Conservation (phyloP, 2,113 vertebrate genomes). For the Xenopus laevis region DNA sequence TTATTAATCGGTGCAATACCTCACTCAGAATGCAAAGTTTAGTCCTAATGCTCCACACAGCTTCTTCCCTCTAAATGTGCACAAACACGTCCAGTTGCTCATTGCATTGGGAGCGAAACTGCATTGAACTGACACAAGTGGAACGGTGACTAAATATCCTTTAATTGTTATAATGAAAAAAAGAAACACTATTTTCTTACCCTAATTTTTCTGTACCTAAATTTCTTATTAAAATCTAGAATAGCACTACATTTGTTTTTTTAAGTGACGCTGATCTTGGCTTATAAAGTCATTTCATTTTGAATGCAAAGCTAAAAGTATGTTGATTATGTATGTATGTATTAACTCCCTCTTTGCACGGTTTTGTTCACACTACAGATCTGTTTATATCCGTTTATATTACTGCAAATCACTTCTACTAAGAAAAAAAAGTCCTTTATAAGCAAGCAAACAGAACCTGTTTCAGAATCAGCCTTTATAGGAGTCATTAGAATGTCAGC, state of each 20-base stretch:
- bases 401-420: conserved; percentile 47
- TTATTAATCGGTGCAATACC: conserved; percentile 97
- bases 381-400: conserved; percentile 50
- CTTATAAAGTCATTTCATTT: conserved; percentile 76
- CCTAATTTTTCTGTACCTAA: conserved; percentile 86
- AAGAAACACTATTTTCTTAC: conserved; percentile 93
- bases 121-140: conserved; percentile 69
- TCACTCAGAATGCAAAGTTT: conserved; percentile 90
- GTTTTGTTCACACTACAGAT: conserved; percentile 56
- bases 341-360: conserved; percentile 69
- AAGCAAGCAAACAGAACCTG: conserved; percentile 49
- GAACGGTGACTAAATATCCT: conserved; percentile 72
- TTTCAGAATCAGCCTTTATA: background rate
- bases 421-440: conserved; percentile 43
- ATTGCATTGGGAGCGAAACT: conserved; percentile 71
- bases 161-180: conserved; percentile 71
- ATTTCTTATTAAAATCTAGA: conserved; percentile 86
- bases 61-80: conserved; percentile 74
- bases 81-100: conserved; percentile 79
- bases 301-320: conserved; percentile 70
- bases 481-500: too few species aligned
- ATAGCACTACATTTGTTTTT: conserved; percentile 82
- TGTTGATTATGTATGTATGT: conserved; percentile 68
- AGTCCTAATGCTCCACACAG: conserved; percentile 75
- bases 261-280: conserved; percentile 73